A percentile compares a stretch with the other conserved stretches of the same genome.
Conservation (phyloP, 2,888 invertebrate species). For the Bembecia ichneumoniformis region DNA sequence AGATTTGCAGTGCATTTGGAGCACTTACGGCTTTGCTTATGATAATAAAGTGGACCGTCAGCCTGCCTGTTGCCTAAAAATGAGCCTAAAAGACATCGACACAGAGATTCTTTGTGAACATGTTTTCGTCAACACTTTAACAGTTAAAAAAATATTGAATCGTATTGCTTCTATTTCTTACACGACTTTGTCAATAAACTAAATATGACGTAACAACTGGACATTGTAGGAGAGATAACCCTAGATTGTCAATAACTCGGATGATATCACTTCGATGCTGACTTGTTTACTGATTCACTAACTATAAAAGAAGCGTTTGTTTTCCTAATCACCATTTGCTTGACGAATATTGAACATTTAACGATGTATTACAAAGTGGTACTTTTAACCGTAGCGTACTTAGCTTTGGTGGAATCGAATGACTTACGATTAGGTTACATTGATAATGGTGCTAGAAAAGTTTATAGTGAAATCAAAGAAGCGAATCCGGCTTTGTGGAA, state of each 20-base stretch:
- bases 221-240: constrained; percentile 2
- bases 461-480: constrained; percentile 44
- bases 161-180: too few species aligned
- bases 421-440: constrained; percentile 33
- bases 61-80: too few species aligned
- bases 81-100: too few species aligned
- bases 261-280: constrained; percentile 10
- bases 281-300: constrained; percentile 7
- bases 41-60: too few species aligned
- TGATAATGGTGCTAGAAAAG: constrained; percentile 27
- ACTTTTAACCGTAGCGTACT: not conserved
- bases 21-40: too few species aligned
- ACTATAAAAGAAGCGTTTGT: constrained; percentile 6
- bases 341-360: not conserved
- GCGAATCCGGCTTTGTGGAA: constrained; percentile 50
- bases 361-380: not conserved
- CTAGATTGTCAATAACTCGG: constrained; percentile 1
- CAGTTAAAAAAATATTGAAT: too few species aligned
- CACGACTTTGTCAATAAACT: not conserved
- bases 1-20: too few species aligned
- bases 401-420: constrained; percentile 15
- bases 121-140: too few species aligned
- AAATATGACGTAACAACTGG: constrained; percentile 1
- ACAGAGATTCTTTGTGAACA: too few species aligned
- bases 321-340: not conserved